Percentiles rank a stretch among this genome's conserved stretches.
Evolutionary conservation across 2,797 vertebrate species (phyloP).

Genomic region (Orientallactaga sibirica): DNA sequence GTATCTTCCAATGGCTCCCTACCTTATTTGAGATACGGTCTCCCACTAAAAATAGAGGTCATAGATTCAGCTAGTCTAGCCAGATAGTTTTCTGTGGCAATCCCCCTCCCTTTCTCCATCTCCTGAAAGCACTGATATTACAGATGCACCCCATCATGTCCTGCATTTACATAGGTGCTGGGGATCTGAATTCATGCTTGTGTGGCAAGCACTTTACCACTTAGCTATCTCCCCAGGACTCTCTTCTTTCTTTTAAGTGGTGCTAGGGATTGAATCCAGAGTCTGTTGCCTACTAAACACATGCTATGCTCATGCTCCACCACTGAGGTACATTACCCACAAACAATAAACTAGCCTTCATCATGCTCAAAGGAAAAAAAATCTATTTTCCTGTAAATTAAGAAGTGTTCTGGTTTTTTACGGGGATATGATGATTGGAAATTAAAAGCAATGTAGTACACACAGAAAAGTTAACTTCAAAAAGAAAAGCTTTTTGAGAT

Average conservation of each 20-base stretch:
- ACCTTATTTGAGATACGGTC: no score
- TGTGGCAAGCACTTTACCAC: no score
- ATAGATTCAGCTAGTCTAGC: no score
- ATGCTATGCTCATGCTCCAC: background rate
- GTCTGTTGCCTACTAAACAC: background rate
- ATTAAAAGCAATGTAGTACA: constrained; percentile 11
- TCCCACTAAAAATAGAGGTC: no score
- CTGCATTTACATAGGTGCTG: no score
- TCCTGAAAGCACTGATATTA: no score
- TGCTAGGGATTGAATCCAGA: background rate
- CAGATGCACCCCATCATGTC: no score
- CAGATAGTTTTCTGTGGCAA: no score
- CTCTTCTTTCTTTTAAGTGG: background rate
- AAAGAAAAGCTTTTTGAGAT: background rate
- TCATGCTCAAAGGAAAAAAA: background rate
- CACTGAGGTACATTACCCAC: background rate
- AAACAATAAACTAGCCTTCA: background rate
- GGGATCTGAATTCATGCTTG: no score
- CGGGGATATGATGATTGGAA: constrained; percentile 5
- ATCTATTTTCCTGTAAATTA: constrained; percentile 17
- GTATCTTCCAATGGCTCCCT: no score
- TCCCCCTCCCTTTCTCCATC: no score
- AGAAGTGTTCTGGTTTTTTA: background rate
- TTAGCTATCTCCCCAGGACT: no score
- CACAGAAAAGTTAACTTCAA: background rate